Conservation (phyloP, 2,888 invertebrate species). For the Trichopoda pennipes region DNA sequence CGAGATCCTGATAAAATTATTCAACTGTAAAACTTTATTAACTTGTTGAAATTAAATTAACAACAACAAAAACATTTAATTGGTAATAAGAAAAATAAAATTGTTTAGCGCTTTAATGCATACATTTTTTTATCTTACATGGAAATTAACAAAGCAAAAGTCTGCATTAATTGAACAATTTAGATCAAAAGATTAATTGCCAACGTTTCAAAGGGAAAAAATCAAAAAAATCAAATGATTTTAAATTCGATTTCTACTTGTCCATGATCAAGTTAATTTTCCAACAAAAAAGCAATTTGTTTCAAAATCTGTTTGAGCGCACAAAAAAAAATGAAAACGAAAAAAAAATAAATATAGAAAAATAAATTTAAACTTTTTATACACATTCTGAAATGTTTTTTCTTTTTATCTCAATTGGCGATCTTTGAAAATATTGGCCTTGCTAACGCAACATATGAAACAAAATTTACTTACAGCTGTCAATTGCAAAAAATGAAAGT, state of each 20-base stretch:
- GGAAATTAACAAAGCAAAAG: conserved; percentile 27
- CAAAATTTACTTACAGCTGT: conserved; percentile 45
- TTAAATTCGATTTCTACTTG: conserved; percentile 34
- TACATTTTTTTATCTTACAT: conserved; percentile 4
- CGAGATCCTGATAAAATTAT: conserved; percentile 35
- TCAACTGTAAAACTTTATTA: conserved; percentile 18
- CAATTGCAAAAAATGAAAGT: conserved; percentile 54
- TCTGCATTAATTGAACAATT: conserved; percentile 60
- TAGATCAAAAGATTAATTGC: conserved; percentile 58
- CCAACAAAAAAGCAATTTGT: conserved; percentile 29
- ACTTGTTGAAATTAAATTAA: conserved; percentile 65
- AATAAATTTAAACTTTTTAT: conserved; percentile 50
- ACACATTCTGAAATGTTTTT: conserved; percentile 46
- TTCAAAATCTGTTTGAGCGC: conserved; percentile 45
- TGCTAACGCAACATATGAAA: conserved; percentile 37
- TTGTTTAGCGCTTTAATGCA: not conserved
- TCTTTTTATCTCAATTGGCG: conserved; percentile 61
- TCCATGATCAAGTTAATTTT: conserved; percentile 29
- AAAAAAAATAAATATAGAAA: too few relatives aligned
- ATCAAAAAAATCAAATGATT: conserved; percentile 35
- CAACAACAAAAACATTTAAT: conserved; percentile 14
- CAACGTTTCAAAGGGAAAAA: conserved; percentile 19
- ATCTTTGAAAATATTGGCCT: conserved; percentile 62
- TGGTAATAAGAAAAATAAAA: conserved; percentile 50
- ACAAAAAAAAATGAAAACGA: too few relatives aligned